phyloP scores from a whole-genome alignment of 2,113 vertebrate genomes.

The Eudyptes chrysolophus region DNA sequence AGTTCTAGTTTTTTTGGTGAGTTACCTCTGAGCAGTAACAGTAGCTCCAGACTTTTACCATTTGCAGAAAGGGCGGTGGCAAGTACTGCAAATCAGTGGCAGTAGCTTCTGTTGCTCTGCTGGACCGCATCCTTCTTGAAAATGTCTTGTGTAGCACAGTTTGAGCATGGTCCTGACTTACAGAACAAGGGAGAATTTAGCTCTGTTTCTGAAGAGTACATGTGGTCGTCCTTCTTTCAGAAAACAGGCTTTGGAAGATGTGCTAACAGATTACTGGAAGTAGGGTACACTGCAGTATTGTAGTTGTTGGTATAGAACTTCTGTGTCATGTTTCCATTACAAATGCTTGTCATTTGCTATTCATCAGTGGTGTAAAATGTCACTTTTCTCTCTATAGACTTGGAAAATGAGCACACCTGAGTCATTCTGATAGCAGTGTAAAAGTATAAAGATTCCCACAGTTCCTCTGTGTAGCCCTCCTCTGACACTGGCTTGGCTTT shows the following conservation, averaged over 20 bases:
- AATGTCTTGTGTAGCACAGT: background rate
- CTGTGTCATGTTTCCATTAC: background rate
- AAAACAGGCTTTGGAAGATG: background rate
- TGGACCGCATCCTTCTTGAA: background rate
- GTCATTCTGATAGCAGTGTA: background rate
- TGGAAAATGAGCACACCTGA: background rate
- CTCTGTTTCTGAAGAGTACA: background rate
- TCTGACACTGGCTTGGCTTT: background rate
- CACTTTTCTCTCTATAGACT: background rate
- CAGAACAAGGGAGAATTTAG: background rate
- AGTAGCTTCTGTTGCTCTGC: background rate
- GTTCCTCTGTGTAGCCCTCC: background rate
- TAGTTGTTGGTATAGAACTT: background rate
- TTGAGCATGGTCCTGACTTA: background rate
- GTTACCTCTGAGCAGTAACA: background rate
- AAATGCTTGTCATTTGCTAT: background rate
- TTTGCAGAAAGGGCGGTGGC: background rate
- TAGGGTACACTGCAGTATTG: background rate
- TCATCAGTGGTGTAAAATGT: background rate
- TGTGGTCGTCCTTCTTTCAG: background rate
- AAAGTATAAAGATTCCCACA: background rate
- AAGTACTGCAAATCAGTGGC: background rate
- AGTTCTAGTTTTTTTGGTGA: background rate
- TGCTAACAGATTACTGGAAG: background rate
- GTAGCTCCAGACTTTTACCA: background rate